Evolutionary conservation across 2,888 invertebrate species (phyloP).

Genomic region (Serripes groenlandicus): DNA sequence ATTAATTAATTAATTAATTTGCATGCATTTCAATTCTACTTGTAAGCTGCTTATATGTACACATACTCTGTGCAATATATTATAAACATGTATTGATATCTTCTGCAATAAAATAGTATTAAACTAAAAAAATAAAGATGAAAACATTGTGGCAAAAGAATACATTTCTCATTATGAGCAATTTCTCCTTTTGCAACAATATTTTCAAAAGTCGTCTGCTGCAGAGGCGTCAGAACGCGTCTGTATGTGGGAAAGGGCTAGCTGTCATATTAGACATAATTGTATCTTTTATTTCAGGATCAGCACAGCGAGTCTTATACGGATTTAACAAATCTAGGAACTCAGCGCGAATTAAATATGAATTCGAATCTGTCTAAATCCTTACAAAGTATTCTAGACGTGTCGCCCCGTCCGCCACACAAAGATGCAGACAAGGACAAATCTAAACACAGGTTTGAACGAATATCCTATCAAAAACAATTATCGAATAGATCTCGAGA

Average conservation of each 20-base stretch:
- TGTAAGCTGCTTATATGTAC: no score
- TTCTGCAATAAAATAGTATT: no score
- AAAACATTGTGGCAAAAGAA: background rate
- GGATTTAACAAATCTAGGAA: slow-evolving; percentile 33
- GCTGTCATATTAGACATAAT: no score
- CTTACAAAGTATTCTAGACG: slow-evolving; percentile 62
- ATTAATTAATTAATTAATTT: no score
- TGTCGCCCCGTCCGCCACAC: slow-evolving; percentile 3
- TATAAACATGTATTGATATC: no score
- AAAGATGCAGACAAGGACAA: slow-evolving; percentile 37
- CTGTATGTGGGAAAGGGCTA: no score
- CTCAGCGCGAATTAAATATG: slow-evolving; percentile 20
- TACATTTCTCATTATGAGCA: background rate
- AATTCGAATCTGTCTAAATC: slow-evolving; percentile 71
- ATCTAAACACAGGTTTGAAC: slow-evolving; percentile 71
- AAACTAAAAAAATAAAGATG: background rate
- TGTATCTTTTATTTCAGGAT: no score
- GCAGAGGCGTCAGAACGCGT: no score
- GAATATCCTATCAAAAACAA: slow-evolving; percentile 73
- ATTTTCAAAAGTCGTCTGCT: no score
- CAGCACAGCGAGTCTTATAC: slow-evolving; percentile 56
- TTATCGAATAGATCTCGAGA: slow-evolving; percentile 50
- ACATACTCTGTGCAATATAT: no score
- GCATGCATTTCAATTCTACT: no score
- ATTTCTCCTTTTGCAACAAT: background rate